Conservation (phyloP, 2,888 invertebrate genomes). For the Eupithecia dodoneata region DNA sequence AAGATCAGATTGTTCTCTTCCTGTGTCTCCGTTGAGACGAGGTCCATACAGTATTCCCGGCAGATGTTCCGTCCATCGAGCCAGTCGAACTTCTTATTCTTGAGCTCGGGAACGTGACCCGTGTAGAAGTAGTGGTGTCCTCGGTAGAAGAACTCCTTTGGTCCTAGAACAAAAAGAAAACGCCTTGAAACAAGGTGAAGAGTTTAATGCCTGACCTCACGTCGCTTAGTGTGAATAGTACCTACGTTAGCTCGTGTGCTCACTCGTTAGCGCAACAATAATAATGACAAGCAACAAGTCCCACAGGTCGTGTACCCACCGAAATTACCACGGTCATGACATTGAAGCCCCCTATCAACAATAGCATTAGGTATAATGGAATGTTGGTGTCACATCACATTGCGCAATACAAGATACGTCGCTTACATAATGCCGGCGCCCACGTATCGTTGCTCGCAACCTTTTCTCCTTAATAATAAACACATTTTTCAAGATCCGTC, state of each 20-base stretch:
- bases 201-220: conserved; percentile 49
- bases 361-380: conserved; percentile 55
- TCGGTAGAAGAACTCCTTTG: conserved; percentile 94
- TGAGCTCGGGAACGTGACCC: conserved; percentile 90
- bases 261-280: conserved; percentile 48
- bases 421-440: conserved; percentile 61
- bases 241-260: conserved; percentile 44
- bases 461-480: conserved; percentile 55
- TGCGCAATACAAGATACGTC: conserved; percentile 53
- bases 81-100: conserved; percentile 94
- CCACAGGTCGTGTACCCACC: conserved; percentile 64
- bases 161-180: conserved; percentile 82
- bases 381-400: conserved; percentile 46
- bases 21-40: conserved; percentile 94
- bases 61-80: conserved; percentile 95
- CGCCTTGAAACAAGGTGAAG: conserved; percentile 40
- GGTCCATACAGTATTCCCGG: conserved; percentile 97
- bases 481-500: conserved; percentile 47
- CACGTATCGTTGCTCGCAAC: conserved; percentile 52
- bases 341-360: conserved; percentile 67
- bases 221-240: conserved; percentile 45
- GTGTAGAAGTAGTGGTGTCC: conserved; percentile 96
- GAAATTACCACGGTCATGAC: conserved; percentile 71
- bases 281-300: conserved; percentile 46
- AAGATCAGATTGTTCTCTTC: conserved; percentile 96